These are phyloP conservation scores for Sclerurus mexicanus DNA, from an alignment of 2,113 vertebrate species.

Conservation along the genomic window DNA sequence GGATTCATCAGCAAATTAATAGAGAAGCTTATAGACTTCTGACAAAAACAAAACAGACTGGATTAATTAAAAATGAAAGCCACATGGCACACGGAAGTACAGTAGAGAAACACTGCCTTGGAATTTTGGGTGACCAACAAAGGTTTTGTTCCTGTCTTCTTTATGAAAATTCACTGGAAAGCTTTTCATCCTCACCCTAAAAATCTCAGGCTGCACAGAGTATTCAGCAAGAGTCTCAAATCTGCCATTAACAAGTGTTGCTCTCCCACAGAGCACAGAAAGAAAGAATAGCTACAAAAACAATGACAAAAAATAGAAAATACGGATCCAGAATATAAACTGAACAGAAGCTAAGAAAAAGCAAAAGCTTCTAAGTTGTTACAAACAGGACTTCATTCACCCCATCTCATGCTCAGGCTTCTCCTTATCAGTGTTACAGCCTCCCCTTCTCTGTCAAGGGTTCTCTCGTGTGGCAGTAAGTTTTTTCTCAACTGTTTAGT, in stretches of 20 bases:
- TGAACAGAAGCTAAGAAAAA: background rate
- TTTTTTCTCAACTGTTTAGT: background rate
- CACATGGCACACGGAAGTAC: background rate
- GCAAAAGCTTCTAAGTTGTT: background rate
- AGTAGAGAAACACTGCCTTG: background rate
- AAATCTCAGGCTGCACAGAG: background rate
- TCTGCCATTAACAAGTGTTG: background rate
- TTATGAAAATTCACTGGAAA: background rate
- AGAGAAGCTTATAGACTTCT: background rate
- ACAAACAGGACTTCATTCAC: background rate
- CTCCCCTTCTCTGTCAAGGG: background rate
- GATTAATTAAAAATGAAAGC: constrained; percentile 22
- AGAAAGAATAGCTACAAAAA: background rate
- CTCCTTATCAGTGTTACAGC: background rate
- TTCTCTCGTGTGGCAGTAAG: background rate
- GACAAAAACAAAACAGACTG: background rate
- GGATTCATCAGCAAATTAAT: constrained; percentile 14
- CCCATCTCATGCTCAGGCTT: background rate
- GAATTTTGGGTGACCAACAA: background rate
- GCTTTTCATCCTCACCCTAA: background rate
- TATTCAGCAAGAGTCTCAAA: background rate
- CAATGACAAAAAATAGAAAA: background rate
- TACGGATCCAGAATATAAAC: background rate
- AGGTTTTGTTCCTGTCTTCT: background rate
- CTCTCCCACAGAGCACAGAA: background rate